Percentiles rank a stretch among this genome's conserved stretches.
phyloP scores from a whole-genome alignment of 2,797 vertebrate genomes.

The Sciurus carolinensis region DNA sequence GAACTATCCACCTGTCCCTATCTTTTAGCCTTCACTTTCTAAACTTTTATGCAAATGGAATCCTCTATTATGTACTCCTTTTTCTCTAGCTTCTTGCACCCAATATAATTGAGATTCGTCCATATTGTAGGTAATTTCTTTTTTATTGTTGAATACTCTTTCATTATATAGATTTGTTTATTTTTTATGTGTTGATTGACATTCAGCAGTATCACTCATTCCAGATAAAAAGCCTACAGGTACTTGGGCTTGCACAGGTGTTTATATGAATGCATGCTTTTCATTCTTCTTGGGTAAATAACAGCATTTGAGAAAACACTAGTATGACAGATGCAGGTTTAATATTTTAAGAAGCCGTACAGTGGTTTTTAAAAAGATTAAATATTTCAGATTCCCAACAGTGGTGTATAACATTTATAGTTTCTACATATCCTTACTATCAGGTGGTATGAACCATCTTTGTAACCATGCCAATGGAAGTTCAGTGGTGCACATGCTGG shows the following conservation, averaged over 20 bases:
- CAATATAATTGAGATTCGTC: too few relatives aligned
- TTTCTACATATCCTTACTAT: background rate
- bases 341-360: background rate
- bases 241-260: background rate
- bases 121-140: background rate
- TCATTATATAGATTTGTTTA: background rate
- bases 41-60: background rate
- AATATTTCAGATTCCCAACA: background rate
- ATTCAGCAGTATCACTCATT: background rate
- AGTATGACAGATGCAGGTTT: background rate
- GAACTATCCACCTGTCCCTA: background rate
- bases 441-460: too few relatives aligned
- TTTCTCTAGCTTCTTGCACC: background rate
- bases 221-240: background rate
- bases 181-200: background rate
- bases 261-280: background rate
- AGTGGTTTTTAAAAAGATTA: background rate
- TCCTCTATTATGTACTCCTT: too few relatives aligned
- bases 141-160: background rate
- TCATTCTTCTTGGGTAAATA: background rate
- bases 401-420: background rate
- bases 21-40: background rate
- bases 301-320: background rate
- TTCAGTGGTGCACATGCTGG: background rate
- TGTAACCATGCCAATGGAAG: background rate